Base-by-base conservation (phyloP, 2,797 vertebrate genomes). In the Aythya fuligula region DNA sequence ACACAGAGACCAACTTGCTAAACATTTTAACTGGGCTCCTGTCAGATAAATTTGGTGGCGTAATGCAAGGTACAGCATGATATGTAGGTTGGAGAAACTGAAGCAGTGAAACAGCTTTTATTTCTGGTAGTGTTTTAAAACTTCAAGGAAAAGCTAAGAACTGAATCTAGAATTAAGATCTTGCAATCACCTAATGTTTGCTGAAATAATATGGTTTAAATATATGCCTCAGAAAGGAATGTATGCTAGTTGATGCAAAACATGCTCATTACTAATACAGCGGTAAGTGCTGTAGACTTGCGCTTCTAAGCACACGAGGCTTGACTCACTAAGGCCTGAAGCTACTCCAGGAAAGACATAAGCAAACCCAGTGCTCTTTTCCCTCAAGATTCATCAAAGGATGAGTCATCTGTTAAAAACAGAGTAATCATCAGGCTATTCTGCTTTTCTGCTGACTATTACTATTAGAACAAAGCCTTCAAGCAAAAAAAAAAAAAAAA, bases 361-460 rank as follows among this genome's bases (percentile, higher is more conserved):
- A 95, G 94, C 83, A 94, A 96, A 86, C 60, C 32, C 76, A 91
- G 56, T 82, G 79, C 67, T 95, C 88, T 95, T 92, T 92, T 95
- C 93, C 86, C 85, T 95, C 54, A 77, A 87, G 85, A 88, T 90
- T 90, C 74, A 85, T 96, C 84, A 96, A 90, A 90, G 58, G 61
- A 88, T 95, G 91, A 97, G 54, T 96, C 94, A 96, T 96, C 74
- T 91, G 57, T 95, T 96, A 87, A 95, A 94, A 96, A 79, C 91
- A 95, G 64, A 93, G 74, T 85, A 90, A 95, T 94, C 94, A 93
- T 87, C 85, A 89, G 87, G 77, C 77, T 87, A 65, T 88, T 96
- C 71, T 87, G 71, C 74, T 94, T 94, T 96, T 95, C 85, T 96
- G 90, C 85, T 96, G 94, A 96, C 77, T 96, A 21, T 51, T 93